Evolutionary conservation across 2,113 vertebrate genomes (phyloP).

Genomic region (Oriolus oriolus): DNA sequence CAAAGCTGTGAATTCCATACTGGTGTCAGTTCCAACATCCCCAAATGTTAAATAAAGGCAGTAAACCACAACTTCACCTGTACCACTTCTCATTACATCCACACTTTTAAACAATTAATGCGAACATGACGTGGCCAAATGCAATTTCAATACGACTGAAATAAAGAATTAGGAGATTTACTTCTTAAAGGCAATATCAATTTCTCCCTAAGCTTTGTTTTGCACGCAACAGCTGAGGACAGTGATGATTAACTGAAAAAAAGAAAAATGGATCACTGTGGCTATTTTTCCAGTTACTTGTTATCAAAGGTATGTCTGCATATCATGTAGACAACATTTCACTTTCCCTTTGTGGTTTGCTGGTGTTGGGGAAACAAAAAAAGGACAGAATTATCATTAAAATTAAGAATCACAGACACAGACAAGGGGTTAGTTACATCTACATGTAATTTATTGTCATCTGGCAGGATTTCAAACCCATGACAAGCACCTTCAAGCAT

Average conservation of each 20-base stretch:
- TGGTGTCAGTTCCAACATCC: background rate
- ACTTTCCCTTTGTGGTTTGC: background rate
- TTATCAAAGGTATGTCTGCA: background rate
- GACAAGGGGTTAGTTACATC: background rate
- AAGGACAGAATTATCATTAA: background rate
- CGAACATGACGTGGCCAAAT: background rate
- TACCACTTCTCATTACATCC: fast-evolving
- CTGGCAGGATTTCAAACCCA: background rate
- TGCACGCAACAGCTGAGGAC: background rate
- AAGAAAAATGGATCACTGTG: background rate
- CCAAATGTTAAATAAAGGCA: background rate
- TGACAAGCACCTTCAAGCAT: background rate
- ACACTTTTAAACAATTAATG: background rate
- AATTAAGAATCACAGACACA: background rate
- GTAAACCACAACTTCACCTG: background rate
- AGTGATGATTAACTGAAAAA: background rate
- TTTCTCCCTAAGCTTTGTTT: background rate
- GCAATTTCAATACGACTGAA: background rate
- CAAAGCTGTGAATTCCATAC: background rate
- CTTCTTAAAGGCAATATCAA: background rate
- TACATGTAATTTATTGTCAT: background rate
- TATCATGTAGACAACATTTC: background rate
- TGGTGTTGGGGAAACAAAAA: background rate
- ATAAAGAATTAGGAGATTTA: background rate
- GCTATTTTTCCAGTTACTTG: background rate